Percentiles rank a stretch among this genome's conserved stretches.
Conservation (phyloP, 2,888 invertebrate species). For the Lapara coniferarum region DNA sequence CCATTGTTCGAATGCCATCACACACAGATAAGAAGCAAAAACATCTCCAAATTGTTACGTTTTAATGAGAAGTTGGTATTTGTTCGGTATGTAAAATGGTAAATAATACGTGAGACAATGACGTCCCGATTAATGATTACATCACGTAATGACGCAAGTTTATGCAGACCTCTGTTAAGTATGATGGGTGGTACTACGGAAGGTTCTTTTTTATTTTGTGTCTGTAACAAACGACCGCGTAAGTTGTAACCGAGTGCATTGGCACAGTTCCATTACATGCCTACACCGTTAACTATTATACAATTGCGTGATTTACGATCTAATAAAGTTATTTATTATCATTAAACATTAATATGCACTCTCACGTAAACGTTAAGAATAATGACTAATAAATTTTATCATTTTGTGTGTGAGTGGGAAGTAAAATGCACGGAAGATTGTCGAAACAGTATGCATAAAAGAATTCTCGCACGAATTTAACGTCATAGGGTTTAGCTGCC, state of each 20-base stretch:
- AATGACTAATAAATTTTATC: constrained; percentile 11
- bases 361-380: constrained; percentile 5
- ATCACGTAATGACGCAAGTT: constrained; percentile 1
- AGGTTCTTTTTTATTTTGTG: constrained; percentile 3
- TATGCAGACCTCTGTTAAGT: not conserved
- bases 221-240: not conserved
- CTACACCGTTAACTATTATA: constrained; percentile 13
- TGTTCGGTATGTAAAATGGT: constrained; percentile 19
- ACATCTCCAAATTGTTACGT: constrained; percentile 24
- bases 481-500: too few relatives aligned
- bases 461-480: too few relatives aligned
- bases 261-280: constrained; percentile 19
- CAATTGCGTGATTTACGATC: constrained; percentile 5
- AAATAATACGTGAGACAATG: constrained; percentile 22
- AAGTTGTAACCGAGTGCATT: constrained; percentile 14
- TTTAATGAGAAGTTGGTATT: constrained; percentile 27
- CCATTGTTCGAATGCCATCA: constrained; percentile 33
- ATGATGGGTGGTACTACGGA: not conserved
- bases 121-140: constrained; percentile 24
- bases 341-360: constrained; percentile 11
- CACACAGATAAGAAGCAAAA: constrained; percentile 28
- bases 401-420: not conserved
- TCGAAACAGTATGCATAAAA: not conserved
- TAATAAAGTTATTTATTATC: constrained; percentile 10
- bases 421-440: not conserved